A percentile compares a stretch with the other conserved stretches of the same genome.
phyloP scores from a whole-genome alignment of 2,888 invertebrate species.

The Zele albiditarsus region DNA sequence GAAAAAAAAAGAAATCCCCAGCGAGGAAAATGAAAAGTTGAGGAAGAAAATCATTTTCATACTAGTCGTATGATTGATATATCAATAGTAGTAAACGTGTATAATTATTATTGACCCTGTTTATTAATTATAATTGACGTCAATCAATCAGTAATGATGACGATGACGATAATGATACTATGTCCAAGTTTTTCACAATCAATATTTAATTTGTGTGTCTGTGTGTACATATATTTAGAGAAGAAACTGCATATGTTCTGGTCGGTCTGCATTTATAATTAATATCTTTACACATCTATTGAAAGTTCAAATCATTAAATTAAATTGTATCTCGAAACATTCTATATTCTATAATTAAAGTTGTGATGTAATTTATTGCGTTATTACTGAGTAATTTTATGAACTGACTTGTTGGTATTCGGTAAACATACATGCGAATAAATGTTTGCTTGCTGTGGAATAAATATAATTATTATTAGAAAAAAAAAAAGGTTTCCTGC shows the following conservation, averaged over 20 bases:
- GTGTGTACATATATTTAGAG: too few species aligned
- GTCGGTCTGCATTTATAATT: background rate
- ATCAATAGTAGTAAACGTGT: background rate
- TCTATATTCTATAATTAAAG: too few species aligned
- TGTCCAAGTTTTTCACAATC: background rate
- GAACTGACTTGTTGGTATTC: background rate
- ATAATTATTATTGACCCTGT: background rate
- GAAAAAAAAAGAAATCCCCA: background rate
- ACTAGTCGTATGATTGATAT: background rate
- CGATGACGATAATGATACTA: background rate
- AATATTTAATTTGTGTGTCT: too few species aligned
- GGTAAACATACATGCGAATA: too few species aligned
- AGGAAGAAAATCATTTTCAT: background rate
- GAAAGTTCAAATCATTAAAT: too few species aligned
- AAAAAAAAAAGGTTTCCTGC: too few species aligned
- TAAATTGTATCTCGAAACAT: too few species aligned
- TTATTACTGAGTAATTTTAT: background rate
- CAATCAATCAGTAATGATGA: constrained; percentile 11
- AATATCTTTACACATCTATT: background rate
- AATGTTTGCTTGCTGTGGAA: too few species aligned
- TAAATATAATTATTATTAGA: too few species aligned
- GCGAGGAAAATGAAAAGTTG: background rate
- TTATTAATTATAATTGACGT: constrained; percentile 23
- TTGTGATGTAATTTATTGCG: too few species aligned
- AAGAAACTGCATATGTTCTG: background rate